Conservation (phyloP, 2,888 invertebrate species). For the Cheilosia scutellata region DNA sequence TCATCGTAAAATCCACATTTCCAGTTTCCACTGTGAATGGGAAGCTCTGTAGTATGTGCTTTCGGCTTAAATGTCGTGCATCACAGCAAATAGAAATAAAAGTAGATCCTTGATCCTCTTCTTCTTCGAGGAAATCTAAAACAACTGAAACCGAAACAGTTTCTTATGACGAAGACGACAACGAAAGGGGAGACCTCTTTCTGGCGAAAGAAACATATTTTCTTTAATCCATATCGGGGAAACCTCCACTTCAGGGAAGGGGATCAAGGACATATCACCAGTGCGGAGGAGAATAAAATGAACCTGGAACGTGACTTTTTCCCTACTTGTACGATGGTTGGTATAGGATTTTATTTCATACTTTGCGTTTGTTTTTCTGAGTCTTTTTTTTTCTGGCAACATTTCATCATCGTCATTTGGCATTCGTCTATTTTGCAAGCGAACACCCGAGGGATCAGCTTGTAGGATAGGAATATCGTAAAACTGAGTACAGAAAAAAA, state of each 20-base stretch:
- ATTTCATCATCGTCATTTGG: constrained; percentile 50
- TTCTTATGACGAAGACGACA: constrained; percentile 45
- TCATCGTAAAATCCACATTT: constrained; percentile 49
- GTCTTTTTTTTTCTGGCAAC: neutral
- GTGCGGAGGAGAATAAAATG: constrained; percentile 17
- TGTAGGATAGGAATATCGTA: constrained; percentile 21
- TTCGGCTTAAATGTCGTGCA: constrained; percentile 52
- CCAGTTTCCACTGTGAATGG: constrained; percentile 9
- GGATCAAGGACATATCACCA: constrained; percentile 54
- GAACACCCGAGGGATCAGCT: constrained; percentile 40
- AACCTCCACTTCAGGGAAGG: constrained; percentile 31
- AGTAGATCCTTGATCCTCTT: constrained; percentile 45
- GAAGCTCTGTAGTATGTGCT: constrained; percentile 3
- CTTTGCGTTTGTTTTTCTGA: neutral
- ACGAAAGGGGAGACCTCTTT: constrained; percentile 32
- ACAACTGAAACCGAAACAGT: constrained; percentile 40
- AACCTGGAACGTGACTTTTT: constrained; percentile 58
- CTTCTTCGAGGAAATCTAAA: neutral
- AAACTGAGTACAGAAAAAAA: constrained; percentile 7
- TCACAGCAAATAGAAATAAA: constrained; percentile 67
- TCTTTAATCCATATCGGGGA: constrained; percentile 20
- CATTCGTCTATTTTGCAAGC: constrained; percentile 29
- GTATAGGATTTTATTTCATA: neutral
- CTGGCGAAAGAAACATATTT: constrained; percentile 37
- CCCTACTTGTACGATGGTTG: neutral